These are phyloP conservation scores for Pterostichus niger DNA, from an alignment of 2,888 invertebrate species.

Conservation along the genomic window DNA sequence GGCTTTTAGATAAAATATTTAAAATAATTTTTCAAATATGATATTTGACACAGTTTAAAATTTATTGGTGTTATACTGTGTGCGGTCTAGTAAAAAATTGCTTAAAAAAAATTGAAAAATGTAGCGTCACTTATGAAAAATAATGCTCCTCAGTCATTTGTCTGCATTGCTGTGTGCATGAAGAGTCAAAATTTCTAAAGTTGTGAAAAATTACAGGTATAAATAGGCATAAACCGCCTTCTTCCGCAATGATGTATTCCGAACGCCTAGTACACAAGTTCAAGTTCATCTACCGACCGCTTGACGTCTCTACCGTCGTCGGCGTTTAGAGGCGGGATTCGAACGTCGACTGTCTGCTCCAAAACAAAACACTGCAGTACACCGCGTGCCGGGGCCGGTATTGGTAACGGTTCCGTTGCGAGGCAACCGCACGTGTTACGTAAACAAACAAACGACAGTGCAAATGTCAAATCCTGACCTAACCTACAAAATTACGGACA, in stretches of 20 bases:
- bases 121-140: conserved; percentile 14
- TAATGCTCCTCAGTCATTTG: neutral
- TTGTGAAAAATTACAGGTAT: conserved; percentile 1
- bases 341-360: conserved; percentile 52
- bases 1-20: neutral
- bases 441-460: conserved; percentile 38
- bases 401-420: conserved; percentile 57
- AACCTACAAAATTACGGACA: conserved; percentile 34
- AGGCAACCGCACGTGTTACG: conserved; percentile 58
- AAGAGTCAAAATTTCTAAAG: neutral
- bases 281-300: conserved; percentile 62
- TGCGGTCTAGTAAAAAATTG: neutral
- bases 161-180: conserved; percentile 1
- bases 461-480: conserved; percentile 57
- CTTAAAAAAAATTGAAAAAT: neutral
- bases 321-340: conserved; percentile 53
- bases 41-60: neutral
- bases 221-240: conserved; percentile 18
- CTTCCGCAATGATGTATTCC: conserved; percentile 42
- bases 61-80: neutral
- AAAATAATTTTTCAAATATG: neutral
- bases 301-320: conserved; percentile 37
- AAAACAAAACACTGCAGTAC: conserved; percentile 63
- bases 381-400: conserved; percentile 59
- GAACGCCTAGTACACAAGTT: conserved; percentile 46